These are phyloP conservation scores for Boloria selene DNA, from an alignment of 2,888 invertebrate genomes.

Conservation along the genomic window DNA sequence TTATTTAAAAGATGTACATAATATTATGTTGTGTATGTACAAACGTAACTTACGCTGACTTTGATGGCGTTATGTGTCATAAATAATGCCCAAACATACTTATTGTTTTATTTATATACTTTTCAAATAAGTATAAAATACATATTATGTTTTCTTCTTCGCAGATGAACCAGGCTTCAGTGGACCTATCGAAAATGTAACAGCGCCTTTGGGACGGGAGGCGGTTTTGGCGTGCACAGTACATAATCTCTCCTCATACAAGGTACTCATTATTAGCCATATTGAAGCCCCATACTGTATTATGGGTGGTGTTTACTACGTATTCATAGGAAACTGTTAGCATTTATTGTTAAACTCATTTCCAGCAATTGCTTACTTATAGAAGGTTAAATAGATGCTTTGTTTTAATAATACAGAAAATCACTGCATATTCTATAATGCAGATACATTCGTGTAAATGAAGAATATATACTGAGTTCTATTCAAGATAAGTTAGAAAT, in stretches of 20 bases:
- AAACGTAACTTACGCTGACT: no score
- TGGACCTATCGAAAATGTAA: constrained; percentile 91
- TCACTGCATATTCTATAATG: not conserved
- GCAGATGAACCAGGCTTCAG: constrained; percentile 91
- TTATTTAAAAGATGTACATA: no score
- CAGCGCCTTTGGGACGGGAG: constrained; percentile 91
- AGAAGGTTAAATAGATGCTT: constrained; percentile 6
- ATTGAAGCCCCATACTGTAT: constrained; percentile 22
- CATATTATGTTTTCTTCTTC: constrained; percentile 35
- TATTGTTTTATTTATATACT: no score
- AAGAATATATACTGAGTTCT: constrained; percentile 2
- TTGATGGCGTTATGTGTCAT: no score
- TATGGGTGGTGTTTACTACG: constrained; percentile 19
- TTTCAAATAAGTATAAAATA: no score
- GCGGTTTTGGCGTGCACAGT: constrained; percentile 91
- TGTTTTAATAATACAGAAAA: constrained; percentile 8
- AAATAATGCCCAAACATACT: no score
- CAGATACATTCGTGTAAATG: not conserved
- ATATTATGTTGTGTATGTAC: no score
- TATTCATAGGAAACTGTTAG: constrained; percentile 21
- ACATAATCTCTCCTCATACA: constrained; percentile 90
- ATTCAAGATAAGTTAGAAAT: not conserved
- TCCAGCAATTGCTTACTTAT: constrained; percentile 11
- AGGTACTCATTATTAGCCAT: constrained; percentile 79
- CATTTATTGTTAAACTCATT: constrained; percentile 19